phyloP scores from a whole-genome alignment of 2,888 invertebrate genomes.

The Apoderus coryli region DNA sequence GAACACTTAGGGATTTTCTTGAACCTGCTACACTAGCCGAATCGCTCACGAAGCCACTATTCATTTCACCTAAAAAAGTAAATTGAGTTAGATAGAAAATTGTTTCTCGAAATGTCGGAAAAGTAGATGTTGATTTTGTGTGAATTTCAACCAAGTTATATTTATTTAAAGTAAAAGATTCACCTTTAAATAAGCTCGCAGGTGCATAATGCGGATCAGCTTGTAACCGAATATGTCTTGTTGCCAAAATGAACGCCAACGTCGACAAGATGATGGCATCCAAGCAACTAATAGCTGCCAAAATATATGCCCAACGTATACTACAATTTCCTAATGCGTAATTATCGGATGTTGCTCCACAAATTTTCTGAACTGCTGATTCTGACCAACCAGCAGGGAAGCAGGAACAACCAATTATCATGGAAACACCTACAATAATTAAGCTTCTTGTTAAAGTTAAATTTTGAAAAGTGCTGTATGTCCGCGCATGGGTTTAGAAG shows the following conservation, averaged over 20 bases:
- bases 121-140: no score
- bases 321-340: slow-evolving; percentile 71
- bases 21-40: slow-evolving; percentile 70
- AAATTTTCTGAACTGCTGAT: slow-evolving; percentile 66
- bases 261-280: slow-evolving; percentile 77
- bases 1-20: slow-evolving; percentile 70
- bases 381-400: slow-evolving; percentile 90
- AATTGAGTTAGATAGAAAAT: no score
- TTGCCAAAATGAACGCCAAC: slow-evolving; percentile 85
- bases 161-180: slow-evolving; percentile 3
- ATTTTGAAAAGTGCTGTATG: no score
- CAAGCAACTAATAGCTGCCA: slow-evolving; percentile 78
- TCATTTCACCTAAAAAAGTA: slow-evolving; percentile 72
- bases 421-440: slow-evolving; percentile 56
- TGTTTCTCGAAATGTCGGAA: no score
- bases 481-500: no score
- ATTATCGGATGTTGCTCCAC: slow-evolving; percentile 63
- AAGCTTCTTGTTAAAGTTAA: no score
- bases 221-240: slow-evolving; percentile 72
- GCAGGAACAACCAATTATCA: slow-evolving; percentile 75
- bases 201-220: slow-evolving; percentile 60
- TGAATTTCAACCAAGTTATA: no score
- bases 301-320: slow-evolving; percentile 84
- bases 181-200: slow-evolving; percentile 38
- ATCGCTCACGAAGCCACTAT: slow-evolving; percentile 76